Evolutionary conservation across 1,140 invertebrate genomes (phyloP).

Genomic region (Drosophila arizonae): DNA sequence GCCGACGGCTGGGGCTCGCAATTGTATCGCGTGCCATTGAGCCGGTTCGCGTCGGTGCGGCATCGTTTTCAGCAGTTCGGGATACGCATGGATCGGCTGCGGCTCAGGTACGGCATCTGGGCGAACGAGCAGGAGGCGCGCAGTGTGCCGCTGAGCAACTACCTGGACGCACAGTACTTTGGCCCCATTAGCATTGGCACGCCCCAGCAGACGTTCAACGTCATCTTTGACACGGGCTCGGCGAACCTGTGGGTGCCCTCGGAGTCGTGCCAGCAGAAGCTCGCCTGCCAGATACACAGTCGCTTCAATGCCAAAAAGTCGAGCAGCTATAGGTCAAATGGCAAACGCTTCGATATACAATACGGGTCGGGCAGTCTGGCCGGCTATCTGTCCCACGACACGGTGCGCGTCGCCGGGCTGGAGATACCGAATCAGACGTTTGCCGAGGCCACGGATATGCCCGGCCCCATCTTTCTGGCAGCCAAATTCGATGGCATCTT

Average conservation of each 20-base stretch:
- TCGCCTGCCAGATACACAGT: constrained; percentile 94
- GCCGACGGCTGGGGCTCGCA: background rate
- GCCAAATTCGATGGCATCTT: constrained; percentile 99
- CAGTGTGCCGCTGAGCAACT: constrained; percentile 88
- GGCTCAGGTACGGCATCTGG: constrained; percentile 49
- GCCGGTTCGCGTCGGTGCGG: constrained; percentile 60
- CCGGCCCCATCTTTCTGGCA: constrained; percentile 94
- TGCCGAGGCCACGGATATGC: constrained; percentile 97
- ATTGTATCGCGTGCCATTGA: constrained; percentile 54
- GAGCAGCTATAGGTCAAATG: constrained; percentile 91
- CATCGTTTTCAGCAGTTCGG: constrained; percentile 65
- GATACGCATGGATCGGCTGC: constrained; percentile 65
- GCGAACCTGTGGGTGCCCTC: constrained; percentile 99
- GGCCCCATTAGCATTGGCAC: constrained; percentile 96
- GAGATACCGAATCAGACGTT: constrained; percentile 93
- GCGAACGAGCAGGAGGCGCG: background rate
- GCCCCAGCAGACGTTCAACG: constrained; percentile 95
- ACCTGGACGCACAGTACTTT: constrained; percentile 98
- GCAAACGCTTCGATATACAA: constrained; percentile 94
- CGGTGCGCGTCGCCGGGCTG: constrained; percentile 87
- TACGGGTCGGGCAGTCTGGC: constrained; percentile 98
- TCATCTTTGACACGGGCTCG: constrained; percentile 99
- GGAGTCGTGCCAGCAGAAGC: constrained; percentile 94
- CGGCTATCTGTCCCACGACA: constrained; percentile 97
- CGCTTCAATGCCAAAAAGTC: constrained; percentile 96